phyloP scores from a whole-genome alignment of 2,888 invertebrate species.

The Harmothoe impar region DNA sequence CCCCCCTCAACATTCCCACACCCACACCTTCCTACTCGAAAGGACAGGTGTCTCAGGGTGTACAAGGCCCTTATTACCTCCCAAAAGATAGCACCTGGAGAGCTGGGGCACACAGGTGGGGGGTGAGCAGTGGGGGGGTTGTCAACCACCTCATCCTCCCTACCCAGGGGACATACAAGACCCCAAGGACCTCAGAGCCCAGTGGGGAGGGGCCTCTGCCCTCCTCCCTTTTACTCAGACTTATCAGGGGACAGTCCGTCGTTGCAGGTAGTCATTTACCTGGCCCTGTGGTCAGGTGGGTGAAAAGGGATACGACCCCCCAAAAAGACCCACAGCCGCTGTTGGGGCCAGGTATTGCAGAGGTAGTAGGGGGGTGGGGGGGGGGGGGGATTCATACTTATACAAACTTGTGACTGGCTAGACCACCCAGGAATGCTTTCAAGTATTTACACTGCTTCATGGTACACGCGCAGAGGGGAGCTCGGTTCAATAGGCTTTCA shows the following conservation, averaged over 20 bases:
- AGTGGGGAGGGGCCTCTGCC: no score
- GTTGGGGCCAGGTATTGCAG: background rate
- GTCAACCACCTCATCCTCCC: background rate
- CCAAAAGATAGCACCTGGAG: background rate
- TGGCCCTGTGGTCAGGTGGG: constrained; percentile 28
- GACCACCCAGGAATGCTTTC: no score
- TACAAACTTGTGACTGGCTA: no score
- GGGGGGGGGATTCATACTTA: background rate
- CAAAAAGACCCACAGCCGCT: no score
- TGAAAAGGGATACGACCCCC: background rate
- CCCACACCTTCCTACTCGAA: background rate
- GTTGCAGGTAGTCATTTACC: background rate
- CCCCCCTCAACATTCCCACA: constrained; percentile 17
- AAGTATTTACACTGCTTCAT: no score
- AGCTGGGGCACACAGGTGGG: background rate
- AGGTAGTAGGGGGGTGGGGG: background rate
- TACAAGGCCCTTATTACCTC: background rate
- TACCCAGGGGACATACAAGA: background rate
- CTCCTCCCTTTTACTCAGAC: no score
- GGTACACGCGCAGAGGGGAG: no score
- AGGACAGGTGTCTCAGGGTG: constrained; percentile 12
- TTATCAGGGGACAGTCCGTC: background rate
- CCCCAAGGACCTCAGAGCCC: background rate
- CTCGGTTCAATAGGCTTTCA: no score
- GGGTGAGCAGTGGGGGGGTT: background rate